These are phyloP conservation scores for Trichonephila inaurata DNA, from an alignment of 1,140 invertebrate genomes.

Conservation along the genomic window DNA sequence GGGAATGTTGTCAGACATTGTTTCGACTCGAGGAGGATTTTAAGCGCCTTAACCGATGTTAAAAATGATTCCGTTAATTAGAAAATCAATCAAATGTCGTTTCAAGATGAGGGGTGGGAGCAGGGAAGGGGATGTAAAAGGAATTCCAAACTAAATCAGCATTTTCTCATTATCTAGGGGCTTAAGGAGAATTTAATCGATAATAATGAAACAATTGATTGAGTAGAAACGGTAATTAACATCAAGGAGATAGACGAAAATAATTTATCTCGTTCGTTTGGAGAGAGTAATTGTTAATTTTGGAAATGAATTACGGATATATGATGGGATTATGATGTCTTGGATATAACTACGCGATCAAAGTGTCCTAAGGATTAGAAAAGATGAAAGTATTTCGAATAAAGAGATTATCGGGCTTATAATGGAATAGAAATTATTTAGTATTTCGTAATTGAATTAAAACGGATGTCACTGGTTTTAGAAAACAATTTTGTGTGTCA, in stretches of 20 bases:
- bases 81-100: conserved; percentile 22
- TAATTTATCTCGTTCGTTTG: neutral
- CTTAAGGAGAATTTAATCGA: conserved; percentile 27
- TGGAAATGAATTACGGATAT: neutral
- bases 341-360: neutral
- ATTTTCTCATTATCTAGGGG: neutral
- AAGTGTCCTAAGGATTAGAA: too few relatives aligned
- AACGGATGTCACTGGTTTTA: too few relatives aligned
- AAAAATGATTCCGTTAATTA: conserved; percentile 32
- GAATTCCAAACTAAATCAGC: neutral
- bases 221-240: conserved; percentile 20
- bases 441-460: too few relatives aligned
- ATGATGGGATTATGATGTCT: neutral
- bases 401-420: too few relatives aligned
- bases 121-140: neutral
- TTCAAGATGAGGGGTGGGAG: neutral
- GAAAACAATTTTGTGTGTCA: too few relatives aligned
- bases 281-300: conserved; percentile 16
- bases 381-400: too few relatives aligned
- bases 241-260: neutral
- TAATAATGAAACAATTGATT: conserved; percentile 4
- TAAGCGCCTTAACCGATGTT: conserved; percentile 25
- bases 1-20: neutral
- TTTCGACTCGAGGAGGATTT: neutral
- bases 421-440: too few relatives aligned